Evolutionary conservation across 92 coral and sea anemone species (phyloP).

Genomic region (Zoanthus sansibaricus): DNA sequence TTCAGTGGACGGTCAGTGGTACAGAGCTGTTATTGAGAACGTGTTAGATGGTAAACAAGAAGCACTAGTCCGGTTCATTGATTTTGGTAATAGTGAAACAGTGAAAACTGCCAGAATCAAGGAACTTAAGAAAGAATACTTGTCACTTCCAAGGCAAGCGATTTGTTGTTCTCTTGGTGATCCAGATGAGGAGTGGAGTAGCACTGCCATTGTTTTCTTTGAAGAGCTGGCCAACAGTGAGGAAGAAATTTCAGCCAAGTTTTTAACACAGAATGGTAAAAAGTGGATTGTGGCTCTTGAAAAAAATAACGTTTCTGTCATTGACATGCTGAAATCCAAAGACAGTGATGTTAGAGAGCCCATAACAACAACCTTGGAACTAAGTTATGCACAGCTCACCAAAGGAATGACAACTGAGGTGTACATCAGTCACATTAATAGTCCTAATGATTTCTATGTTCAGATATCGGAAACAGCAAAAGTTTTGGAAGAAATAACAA

Average conservation of each 20-base stretch:
- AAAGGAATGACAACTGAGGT: slow-evolving; percentile 64
- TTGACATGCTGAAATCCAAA: slow-evolving; percentile 48
- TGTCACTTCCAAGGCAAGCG: slow-evolving; percentile 43
- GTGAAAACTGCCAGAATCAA: slow-evolving; percentile 34
- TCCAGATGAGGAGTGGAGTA: slow-evolving; percentile 28
- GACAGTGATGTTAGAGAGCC: not conserved
- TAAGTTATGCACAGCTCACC: slow-evolving; percentile 21
- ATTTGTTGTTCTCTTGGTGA: slow-evolving; percentile 43
- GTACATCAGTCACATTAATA: slow-evolving; percentile 68
- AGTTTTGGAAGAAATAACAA: slow-evolving; percentile 33
- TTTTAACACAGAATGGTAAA: not conserved
- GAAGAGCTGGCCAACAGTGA: slow-evolving; percentile 44
- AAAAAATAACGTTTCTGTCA: slow-evolving; percentile 53
- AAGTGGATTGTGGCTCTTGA: slow-evolving; percentile 47
- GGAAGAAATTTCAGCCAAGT: slow-evolving; percentile 37
- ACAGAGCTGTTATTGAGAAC: slow-evolving; percentile 72
- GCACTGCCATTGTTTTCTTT: slow-evolving; percentile 42
- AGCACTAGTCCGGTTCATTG: slow-evolving; percentile 65
- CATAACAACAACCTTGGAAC: slow-evolving; percentile 8
- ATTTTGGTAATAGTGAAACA: slow-evolving; percentile 77
- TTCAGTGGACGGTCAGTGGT: slow-evolving; percentile 80
- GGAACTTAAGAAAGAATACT: slow-evolving; percentile 39
- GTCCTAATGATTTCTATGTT: slow-evolving; percentile 60
- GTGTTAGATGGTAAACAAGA: slow-evolving; percentile 29
- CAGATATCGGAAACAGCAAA: slow-evolving; percentile 57